Conservation (phyloP, 2,888 invertebrate species). For the Kryphioiulus occultus region DNA sequence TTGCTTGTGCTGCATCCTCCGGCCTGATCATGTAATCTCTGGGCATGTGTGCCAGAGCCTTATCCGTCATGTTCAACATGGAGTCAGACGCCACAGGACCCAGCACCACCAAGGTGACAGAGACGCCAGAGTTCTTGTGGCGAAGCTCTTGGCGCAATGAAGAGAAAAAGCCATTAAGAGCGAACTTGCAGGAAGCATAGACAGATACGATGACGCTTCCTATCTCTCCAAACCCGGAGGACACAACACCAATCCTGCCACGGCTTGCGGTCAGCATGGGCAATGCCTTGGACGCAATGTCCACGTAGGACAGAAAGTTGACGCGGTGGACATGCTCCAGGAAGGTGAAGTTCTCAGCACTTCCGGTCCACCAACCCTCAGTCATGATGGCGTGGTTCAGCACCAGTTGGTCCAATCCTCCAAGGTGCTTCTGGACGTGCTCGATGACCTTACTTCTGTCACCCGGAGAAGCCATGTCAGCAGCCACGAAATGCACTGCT, state of each 20-base stretch:
- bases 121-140: background rate
- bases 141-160: constrained; percentile 28
- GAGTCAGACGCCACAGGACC: background rate
- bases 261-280: constrained; percentile 58
- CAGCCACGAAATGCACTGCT: background rate
- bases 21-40: too few species aligned
- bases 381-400: constrained; percentile 17
- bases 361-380: background rate
- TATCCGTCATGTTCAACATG: background rate
- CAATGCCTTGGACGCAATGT: constrained; percentile 59
- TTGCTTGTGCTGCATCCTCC: too few species aligned
- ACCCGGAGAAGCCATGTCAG: background rate
- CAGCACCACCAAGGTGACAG: constrained; percentile 1
- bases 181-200: constrained; percentile 1
- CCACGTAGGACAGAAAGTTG: constrained; percentile 61
- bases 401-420: constrained; percentile 11
- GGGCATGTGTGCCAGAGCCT: too few species aligned
- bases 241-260: constrained; percentile 59
- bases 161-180: background rate
- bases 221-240: constrained; percentile 58
- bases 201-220: background rate
- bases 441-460: background rate
- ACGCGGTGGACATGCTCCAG: constrained; percentile 55
- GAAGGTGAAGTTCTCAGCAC: background rate
- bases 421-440: background rate